Conservation (phyloP, 1,140 invertebrate species). For the Eumeta japonica region DNA sequence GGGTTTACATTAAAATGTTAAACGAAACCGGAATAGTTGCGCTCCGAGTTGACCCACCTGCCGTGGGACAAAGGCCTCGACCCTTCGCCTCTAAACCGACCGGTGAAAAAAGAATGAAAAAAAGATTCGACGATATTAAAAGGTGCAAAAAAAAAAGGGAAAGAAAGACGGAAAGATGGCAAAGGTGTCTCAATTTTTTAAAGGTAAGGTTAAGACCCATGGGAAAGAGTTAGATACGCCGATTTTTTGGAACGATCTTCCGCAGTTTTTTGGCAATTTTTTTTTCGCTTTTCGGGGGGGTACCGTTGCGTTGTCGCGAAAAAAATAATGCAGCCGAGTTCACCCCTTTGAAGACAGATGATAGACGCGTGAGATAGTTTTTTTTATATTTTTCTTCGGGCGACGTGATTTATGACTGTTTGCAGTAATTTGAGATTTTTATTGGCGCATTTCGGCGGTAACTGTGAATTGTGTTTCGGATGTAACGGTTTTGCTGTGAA, state of each 20-base stretch:
- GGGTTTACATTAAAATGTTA: background rate
- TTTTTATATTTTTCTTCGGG: constrained; percentile 26
- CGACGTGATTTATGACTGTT: constrained; percentile 53
- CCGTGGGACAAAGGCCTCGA: constrained; percentile 32
- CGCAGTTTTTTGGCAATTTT: constrained; percentile 22
- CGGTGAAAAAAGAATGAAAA: constrained; percentile 11
- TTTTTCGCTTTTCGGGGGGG: constrained; percentile 25
- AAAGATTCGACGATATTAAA: constrained; percentile 32
- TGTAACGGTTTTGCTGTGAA: too few relatives aligned
- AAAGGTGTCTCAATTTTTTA: constrained; percentile 54
- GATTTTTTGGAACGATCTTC: constrained; percentile 38
- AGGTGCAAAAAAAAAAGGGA: too few relatives aligned
- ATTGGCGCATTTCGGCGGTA: constrained; percentile 30
- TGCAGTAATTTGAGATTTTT: constrained; percentile 55
- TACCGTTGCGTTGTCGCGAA: constrained; percentile 26
- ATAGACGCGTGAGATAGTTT: constrained; percentile 49
- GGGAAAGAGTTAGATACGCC: constrained; percentile 50
- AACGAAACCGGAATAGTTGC: too few relatives aligned
- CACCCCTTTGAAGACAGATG: constrained; percentile 49
- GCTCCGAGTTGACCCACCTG: constrained; percentile 56
- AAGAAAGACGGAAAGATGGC: constrained; percentile 51
- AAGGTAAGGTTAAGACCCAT: constrained; percentile 54
- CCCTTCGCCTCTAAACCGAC: constrained; percentile 30
- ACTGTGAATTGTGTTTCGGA: too few relatives aligned
- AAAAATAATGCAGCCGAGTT: constrained; percentile 34